Percentiles rank a stretch among this genome's conserved stretches.
These are phyloP conservation scores for Aleiodes leptofemur DNA, from an alignment of 2,888 invertebrate species.

Conservation along the genomic window DNA sequence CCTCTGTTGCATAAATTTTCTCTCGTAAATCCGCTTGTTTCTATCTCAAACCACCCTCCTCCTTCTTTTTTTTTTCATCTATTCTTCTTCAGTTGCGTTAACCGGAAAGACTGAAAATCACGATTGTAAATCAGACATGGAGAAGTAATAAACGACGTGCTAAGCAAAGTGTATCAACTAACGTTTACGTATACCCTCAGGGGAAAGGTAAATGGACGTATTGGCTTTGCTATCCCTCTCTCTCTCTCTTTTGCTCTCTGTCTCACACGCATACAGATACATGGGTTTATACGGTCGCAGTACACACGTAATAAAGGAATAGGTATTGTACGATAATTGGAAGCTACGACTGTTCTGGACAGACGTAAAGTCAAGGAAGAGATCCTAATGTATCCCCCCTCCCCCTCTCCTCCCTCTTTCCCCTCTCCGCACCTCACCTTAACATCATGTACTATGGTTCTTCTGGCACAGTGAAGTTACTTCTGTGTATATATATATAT, in stretches of 20 bases:
- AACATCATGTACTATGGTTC: too few relatives aligned
- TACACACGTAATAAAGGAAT: slow-evolving; percentile 43
- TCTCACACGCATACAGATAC: slow-evolving; percentile 41
- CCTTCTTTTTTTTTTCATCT: neutral
- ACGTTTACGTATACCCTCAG: slow-evolving; percentile 24
- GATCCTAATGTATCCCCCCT: slow-evolving; percentile 32
- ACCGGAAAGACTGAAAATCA: neutral
- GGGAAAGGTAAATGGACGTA: slow-evolving; percentile 33
- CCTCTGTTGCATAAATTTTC: slow-evolving; percentile 1
- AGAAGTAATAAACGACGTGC: slow-evolving; percentile 28
- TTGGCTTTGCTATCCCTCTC: slow-evolving; percentile 29
- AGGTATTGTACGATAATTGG: slow-evolving; percentile 38
- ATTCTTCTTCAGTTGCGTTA: neutral
- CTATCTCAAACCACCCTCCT: too few relatives aligned
- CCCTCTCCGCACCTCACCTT: neutral
- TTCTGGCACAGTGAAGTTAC: slow-evolving; percentile 11
- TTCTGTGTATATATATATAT: neutral
- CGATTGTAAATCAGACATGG: neutral
- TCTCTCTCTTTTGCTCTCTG: slow-evolving; percentile 3
- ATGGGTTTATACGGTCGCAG: slow-evolving; percentile 24
- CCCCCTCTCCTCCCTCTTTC: neutral
- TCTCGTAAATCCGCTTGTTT: neutral
- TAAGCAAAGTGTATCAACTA: slow-evolving; percentile 32
- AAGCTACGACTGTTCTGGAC: slow-evolving; percentile 38
- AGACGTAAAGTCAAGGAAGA: slow-evolving; percentile 42